These are phyloP conservation scores for Sphecodes monilicornis DNA, from an alignment of 2,888 invertebrate species.

Conservation along the genomic window DNA sequence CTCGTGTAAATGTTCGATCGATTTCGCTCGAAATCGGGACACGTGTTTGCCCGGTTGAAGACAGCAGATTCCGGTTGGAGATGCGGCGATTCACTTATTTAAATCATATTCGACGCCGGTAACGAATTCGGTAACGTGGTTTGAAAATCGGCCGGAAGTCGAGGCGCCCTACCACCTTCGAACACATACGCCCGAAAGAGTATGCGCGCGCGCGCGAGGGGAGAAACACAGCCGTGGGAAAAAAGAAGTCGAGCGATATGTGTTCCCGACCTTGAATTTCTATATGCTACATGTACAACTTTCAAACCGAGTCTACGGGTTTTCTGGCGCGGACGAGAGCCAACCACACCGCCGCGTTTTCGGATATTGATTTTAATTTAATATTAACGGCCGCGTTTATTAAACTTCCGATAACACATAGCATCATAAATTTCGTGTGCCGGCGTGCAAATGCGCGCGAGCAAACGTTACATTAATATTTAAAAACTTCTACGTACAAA, in stretches of 20 bases:
- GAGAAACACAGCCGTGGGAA: conserved; percentile 70
- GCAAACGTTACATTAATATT: conserved; percentile 10
- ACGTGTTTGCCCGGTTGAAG: neutral
- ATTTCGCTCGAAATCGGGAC: neutral
- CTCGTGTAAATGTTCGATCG: neutral
- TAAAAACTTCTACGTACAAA: conserved; percentile 22
- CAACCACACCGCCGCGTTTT: conserved; percentile 38
- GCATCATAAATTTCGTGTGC: conserved; percentile 40
- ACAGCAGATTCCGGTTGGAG: neutral
- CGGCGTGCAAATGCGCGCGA: neutral
- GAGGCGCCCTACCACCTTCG: conserved; percentile 46
- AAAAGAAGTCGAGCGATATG: conserved; percentile 39
- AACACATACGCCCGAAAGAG: conserved; percentile 46
- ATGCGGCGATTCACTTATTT: neutral
- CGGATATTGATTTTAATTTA: conserved; percentile 58
- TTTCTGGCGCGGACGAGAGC: neutral
- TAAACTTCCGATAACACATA: conserved; percentile 48
- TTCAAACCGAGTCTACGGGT: conserved; percentile 40
- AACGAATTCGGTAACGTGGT: neutral
- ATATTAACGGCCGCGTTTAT: conserved; percentile 47
- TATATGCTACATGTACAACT: conserved; percentile 18
- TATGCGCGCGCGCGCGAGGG: conserved; percentile 32
- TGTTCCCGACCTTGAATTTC: conserved; percentile 67
- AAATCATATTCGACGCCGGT: neutral
- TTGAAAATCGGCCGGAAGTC: conserved; percentile 70